These are phyloP conservation scores for Acanthiza pusilla DNA, from an alignment of 2,797 vertebrate species.

Conservation along the genomic window DNA sequence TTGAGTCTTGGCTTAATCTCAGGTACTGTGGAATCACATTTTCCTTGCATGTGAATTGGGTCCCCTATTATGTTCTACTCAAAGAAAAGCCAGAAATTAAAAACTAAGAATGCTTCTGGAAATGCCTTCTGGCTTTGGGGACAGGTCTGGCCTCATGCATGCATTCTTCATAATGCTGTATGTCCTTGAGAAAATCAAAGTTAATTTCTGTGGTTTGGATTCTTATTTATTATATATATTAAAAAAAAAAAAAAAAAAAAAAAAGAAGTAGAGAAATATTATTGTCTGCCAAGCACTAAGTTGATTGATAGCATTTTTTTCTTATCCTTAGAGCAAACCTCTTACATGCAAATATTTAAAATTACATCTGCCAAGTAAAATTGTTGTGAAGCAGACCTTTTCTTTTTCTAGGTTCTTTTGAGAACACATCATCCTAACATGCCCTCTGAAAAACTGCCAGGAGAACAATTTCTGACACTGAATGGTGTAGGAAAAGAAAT, in stretches of 20 bases:
- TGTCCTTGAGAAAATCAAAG: background rate
- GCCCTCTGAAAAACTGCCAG: background rate
- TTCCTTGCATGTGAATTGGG: background rate
- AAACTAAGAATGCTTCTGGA: background rate
- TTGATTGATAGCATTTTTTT: background rate
- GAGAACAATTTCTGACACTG: background rate
- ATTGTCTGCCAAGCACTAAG: background rate
- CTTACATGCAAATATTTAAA: background rate
- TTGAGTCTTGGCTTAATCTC: background rate
- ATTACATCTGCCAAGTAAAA: background rate
- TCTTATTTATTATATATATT: background rate
- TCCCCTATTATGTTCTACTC: background rate
- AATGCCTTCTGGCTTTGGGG: background rate
- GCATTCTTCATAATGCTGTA: background rate
- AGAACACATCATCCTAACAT: background rate
- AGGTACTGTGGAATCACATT: background rate
- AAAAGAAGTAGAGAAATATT: background rate
- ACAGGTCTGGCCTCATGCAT: background rate
- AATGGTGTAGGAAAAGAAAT: slow-evolving; percentile 1
- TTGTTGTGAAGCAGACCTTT: background rate
- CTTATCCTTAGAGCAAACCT: background rate
- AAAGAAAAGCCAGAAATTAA: background rate
- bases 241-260: no score
- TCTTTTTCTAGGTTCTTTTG: background rate
- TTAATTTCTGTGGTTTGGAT: background rate